These are phyloP conservation scores for Umimayanthus chanpuru DNA, from an alignment of 92 coral and sea anemone genomes.

Conservation along the genomic window DNA sequence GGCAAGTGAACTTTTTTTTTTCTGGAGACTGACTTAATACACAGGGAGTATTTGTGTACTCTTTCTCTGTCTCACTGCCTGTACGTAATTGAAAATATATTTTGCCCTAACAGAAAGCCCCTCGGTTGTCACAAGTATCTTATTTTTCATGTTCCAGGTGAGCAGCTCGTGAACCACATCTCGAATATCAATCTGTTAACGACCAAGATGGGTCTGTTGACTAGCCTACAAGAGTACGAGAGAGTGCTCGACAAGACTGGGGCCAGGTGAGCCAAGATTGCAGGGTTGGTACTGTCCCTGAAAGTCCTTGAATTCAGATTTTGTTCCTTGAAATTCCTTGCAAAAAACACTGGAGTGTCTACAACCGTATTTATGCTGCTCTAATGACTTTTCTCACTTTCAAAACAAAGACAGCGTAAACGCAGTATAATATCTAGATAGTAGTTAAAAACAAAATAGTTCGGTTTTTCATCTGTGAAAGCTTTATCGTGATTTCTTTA, in stretches of 20 bases:
- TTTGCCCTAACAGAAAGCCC: no score
- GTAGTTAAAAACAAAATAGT: no score
- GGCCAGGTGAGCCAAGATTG: slow-evolving; percentile 42
- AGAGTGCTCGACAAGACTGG: slow-evolving; percentile 81
- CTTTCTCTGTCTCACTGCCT: not conserved
- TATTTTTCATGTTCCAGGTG: slow-evolving; percentile 56
- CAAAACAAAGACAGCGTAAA: no score
- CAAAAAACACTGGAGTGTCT: no score
- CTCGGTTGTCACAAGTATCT: not conserved
- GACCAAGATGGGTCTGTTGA: slow-evolving; percentile 88
- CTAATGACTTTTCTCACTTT: no score
- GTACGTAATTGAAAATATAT: not conserved
- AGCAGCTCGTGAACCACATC: slow-evolving; percentile 91
- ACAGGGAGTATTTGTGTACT: not conserved
- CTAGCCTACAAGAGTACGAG: slow-evolving; percentile 88
- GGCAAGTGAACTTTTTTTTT: not conserved
- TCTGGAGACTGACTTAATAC: not conserved
- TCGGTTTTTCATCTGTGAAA: no score
- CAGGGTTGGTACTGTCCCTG: no score
- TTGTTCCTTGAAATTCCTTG: no score
- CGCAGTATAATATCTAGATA: no score
- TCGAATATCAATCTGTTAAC: slow-evolving; percentile 90
- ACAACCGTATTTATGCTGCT: no score
- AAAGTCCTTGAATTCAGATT: no score
- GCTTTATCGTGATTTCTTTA: no score